phyloP scores from a whole-genome alignment of 2,888 invertebrate genomes.

The Malthinus flaveolus region DNA sequence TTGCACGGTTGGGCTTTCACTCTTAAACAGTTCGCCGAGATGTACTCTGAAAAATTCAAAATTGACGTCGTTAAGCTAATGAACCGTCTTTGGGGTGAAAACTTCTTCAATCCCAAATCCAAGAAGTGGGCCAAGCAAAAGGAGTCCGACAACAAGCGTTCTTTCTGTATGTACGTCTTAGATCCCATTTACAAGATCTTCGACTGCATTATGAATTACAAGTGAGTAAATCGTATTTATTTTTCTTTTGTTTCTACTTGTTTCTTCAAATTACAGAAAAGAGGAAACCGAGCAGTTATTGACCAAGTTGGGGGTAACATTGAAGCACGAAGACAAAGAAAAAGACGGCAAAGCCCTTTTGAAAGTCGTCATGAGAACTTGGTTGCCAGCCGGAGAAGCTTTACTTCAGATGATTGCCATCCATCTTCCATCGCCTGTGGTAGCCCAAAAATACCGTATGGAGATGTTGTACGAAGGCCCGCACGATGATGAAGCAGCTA shows the following conservation, averaged over 20 bases:
- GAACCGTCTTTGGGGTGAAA: conserved; percentile 98
- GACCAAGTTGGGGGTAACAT: conserved; percentile 86
- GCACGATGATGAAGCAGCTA: conserved; percentile 75
- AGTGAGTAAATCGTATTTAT: conserved; percentile 37
- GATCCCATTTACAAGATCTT: conserved; percentile 98
- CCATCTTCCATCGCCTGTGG: conserved; percentile 98
- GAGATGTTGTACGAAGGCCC: conserved; percentile 96
- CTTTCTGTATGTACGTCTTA: conserved; percentile 98
- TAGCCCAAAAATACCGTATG: conserved; percentile 99
- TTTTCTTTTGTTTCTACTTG: background rate
- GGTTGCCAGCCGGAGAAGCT: conserved; percentile 99
- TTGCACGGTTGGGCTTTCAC: conserved; percentile 99
- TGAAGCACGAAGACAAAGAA: conserved; percentile 95
- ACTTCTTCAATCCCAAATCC: conserved; percentile 95
- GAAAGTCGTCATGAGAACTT: conserved; percentile 98
- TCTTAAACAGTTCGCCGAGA: conserved; percentile 98
- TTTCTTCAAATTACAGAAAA: conserved; percentile 62
- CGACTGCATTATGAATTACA: conserved; percentile 65
- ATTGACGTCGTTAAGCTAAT: conserved; percentile 96
- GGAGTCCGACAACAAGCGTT: conserved; percentile 90
- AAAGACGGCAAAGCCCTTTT: conserved; percentile 95
- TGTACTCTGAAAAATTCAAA: conserved; percentile 99
- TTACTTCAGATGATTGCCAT: conserved; percentile 99
- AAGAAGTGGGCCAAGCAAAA: conserved; percentile 98
- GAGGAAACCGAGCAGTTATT: conserved; percentile 88